Conservation (phyloP, 2,888 invertebrate species). For the Drosophila anceps region DNA sequence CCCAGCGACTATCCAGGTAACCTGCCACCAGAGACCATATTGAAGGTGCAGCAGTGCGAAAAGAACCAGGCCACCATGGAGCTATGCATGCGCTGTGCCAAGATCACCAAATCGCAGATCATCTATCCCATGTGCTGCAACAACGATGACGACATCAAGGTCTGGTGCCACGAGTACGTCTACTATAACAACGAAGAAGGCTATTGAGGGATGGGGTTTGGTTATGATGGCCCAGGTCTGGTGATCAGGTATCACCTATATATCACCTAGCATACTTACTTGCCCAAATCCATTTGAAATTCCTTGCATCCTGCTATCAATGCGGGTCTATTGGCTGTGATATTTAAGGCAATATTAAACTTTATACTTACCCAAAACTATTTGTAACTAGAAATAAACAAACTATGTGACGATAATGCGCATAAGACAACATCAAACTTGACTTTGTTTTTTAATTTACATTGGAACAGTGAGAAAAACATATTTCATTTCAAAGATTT, state of each 20-base stretch:
- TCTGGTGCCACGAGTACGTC: conserved; percentile 86
- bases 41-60: conserved; percentile 82
- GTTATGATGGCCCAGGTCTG: background rate
- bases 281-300: conserved; percentile 26
- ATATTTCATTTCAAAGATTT: background rate
- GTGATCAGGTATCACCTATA: conserved; percentile 1
- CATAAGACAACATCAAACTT: conserved; percentile 11
- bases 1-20: conserved; percentile 80
- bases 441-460: background rate
- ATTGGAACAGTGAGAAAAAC: no score
- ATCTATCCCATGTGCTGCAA: conserved; percentile 87
- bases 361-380: conserved; percentile 39
- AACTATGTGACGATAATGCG: conserved; percentile 4
- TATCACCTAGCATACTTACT: conserved; percentile 18
- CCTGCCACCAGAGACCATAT: conserved; percentile 77
- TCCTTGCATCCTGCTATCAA: conserved; percentile 29
- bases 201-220: conserved; percentile 2
- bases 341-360: conserved; percentile 61
- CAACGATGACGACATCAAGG: conserved; percentile 85
- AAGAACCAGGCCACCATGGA: conserved; percentile 82
- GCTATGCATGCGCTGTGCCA: conserved; percentile 87
- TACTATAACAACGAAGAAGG: conserved; percentile 82
- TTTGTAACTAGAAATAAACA: conserved; percentile 40
- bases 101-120: conserved; percentile 86
- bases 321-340: conserved; percentile 78